Evolutionary conservation across 2,113 vertebrate species (phyloP).

Genomic region (Dasyprocta punctata): DNA sequence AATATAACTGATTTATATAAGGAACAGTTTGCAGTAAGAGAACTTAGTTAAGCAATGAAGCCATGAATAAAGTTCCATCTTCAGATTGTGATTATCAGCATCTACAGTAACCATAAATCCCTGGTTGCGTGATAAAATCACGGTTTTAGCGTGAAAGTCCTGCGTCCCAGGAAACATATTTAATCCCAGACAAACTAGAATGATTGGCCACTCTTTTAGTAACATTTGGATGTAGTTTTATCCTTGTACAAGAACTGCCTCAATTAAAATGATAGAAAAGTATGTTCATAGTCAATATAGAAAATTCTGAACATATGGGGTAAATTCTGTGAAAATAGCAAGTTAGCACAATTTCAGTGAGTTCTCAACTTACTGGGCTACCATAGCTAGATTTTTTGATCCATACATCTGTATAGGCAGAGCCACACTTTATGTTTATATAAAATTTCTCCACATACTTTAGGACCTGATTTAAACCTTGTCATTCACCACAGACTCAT

Average conservation of each 20-base stretch:
- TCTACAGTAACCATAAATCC: neutral
- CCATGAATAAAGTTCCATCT: fast-evolving
- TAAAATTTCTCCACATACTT: neutral
- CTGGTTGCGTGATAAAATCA: neutral
- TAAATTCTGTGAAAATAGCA: slow-evolving; percentile 31
- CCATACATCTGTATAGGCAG: neutral
- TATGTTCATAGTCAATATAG: neutral
- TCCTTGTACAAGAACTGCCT: neutral
- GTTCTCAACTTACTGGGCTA: neutral
- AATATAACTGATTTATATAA: no score
- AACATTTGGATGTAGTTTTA: neutral
- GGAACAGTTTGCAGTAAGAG: neutral
- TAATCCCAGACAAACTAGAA: neutral
- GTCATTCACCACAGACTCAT: neutral
- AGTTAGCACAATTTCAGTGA: neutral
- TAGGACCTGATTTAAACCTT: neutral
- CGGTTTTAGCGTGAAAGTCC: neutral
- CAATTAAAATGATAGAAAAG: neutral
- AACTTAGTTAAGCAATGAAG: neutral
- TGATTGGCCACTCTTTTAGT: neutral
- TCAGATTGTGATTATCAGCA: neutral
- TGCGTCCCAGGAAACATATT: neutral
- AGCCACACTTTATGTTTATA: neutral
- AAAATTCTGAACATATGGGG: neutral
- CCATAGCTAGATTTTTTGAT: neutral